Percentiles rank a stretch among this genome's conserved stretches.
These are phyloP conservation scores for Thymallus thymallus DNA, from an alignment of 2,113 vertebrate species.

Conservation along the genomic window DNA sequence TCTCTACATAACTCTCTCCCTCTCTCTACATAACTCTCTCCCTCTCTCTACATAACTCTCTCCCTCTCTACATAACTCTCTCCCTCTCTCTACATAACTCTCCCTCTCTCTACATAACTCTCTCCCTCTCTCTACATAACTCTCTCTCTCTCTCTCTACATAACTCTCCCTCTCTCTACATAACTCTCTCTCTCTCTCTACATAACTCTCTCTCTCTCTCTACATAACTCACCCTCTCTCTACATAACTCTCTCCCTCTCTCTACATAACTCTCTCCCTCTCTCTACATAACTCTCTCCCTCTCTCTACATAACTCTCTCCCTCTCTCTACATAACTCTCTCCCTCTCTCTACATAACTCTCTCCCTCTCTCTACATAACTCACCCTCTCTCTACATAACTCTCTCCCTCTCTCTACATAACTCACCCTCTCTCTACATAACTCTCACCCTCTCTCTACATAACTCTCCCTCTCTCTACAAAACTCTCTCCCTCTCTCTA, in stretches of 20 bases:
- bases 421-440: too few relatives aligned
- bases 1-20: background rate
- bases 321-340: background rate
- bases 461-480: background rate
- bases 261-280: background rate
- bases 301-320: background rate
- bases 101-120: background rate
- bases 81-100: background rate
- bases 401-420: background rate
- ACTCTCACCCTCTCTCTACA: background rate
- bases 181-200: background rate
- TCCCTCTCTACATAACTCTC: background rate
- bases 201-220: background rate
- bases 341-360: background rate
- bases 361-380: background rate
- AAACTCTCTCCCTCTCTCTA: background rate
- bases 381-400: too few relatives aligned
- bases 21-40: background rate
- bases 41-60: background rate
- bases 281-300: background rate
- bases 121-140: background rate
- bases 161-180: too few relatives aligned
- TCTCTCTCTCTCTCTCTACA: background rate
- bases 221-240: too few relatives aligned
- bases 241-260: background rate